A percentile compares a stretch with the other conserved stretches of the same genome.
Evolutionary conservation across 2,113 vertebrate species (phyloP).

Genomic region (Alexandromys fortis): DNA sequence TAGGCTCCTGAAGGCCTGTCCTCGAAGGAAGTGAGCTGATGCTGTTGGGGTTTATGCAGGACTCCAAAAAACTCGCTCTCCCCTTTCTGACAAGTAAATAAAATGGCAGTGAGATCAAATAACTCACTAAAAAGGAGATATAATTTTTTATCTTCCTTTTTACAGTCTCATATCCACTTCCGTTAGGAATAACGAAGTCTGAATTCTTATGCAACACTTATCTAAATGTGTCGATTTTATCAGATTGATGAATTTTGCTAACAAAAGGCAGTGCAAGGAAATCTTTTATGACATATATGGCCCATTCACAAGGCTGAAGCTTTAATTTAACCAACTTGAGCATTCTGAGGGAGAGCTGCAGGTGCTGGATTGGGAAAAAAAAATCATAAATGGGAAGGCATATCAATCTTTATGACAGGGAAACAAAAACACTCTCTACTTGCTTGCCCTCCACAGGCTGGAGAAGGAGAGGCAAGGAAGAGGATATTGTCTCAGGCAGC

Average conservation of each 20-base stretch:
- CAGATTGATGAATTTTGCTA: constrained; percentile 80
- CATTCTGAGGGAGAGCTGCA: constrained; percentile 71
- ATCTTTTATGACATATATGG: constrained; percentile 74
- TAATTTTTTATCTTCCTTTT: constrained; percentile 76
- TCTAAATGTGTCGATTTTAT: constrained; percentile 81
- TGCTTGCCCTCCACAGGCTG: constrained; percentile 59
- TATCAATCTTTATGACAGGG: constrained; percentile 73
- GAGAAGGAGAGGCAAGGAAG: constrained; percentile 44
- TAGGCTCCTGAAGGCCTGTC: not conserved
- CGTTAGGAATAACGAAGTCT: constrained; percentile 74
- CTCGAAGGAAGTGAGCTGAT: not conserved
- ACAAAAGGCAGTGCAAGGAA: constrained; percentile 77
- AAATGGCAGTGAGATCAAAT: constrained; percentile 68
- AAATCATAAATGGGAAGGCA: constrained; percentile 56
- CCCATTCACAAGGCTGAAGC: constrained; percentile 66
- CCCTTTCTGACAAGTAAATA: constrained; percentile 78
- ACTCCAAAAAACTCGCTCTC: constrained; percentile 40
- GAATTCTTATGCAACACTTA: constrained; percentile 80
- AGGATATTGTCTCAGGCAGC: constrained; percentile 53
- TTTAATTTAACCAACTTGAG: constrained; percentile 77
- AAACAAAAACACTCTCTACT: constrained; percentile 72
- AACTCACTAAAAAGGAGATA: constrained; percentile 75
- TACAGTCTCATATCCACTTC: constrained; percentile 72
- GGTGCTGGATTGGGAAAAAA: constrained; percentile 47
- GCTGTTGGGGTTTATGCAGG: not conserved